Conservation (phyloP, 1,140 invertebrate genomes). For the Zaprionus davidi region DNA sequence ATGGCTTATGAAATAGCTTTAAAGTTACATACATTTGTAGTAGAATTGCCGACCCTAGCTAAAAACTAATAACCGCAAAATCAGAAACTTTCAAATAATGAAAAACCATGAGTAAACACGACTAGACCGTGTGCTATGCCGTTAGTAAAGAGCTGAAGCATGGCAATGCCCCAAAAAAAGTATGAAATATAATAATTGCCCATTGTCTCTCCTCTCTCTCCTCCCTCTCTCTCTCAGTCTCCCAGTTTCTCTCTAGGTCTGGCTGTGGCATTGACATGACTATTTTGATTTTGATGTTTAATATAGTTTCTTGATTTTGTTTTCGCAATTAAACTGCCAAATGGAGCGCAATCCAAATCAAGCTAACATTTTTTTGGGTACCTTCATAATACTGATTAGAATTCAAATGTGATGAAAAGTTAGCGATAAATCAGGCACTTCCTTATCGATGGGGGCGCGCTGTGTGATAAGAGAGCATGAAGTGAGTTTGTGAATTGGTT, state of each 20-base stretch:
- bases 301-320: slow-evolving; percentile 38
- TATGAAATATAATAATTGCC: slow-evolving; percentile 33
- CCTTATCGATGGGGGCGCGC: not conserved
- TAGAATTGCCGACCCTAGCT: slow-evolving; percentile 29
- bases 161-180: slow-evolving; percentile 22
- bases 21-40: slow-evolving; percentile 16
- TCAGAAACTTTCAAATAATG: slow-evolving; percentile 30
- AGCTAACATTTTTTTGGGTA: slow-evolving; percentile 16
- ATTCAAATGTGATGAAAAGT: slow-evolving; percentile 29
- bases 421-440: not conserved
- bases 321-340: slow-evolving; percentile 47
- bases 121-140: not conserved
- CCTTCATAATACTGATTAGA: slow-evolving; percentile 33
- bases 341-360: slow-evolving; percentile 42
- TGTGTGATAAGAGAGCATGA: slow-evolving; percentile 5
- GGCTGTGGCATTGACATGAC: slow-evolving; percentile 48
- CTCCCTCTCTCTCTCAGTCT: not conserved
- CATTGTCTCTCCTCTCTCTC: not conserved
- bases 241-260: not conserved
- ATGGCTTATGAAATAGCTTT: slow-evolving; percentile 44
- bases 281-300: slow-evolving; percentile 43
- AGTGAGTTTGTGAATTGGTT: not conserved
- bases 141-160: slow-evolving; percentile 37
- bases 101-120: slow-evolving; percentile 4
- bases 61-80: slow-evolving; percentile 12